These are phyloP conservation scores for Lepisosteus oculatus DNA, from an alignment of 2,113 vertebrate genomes.

Conservation along the genomic window DNA sequence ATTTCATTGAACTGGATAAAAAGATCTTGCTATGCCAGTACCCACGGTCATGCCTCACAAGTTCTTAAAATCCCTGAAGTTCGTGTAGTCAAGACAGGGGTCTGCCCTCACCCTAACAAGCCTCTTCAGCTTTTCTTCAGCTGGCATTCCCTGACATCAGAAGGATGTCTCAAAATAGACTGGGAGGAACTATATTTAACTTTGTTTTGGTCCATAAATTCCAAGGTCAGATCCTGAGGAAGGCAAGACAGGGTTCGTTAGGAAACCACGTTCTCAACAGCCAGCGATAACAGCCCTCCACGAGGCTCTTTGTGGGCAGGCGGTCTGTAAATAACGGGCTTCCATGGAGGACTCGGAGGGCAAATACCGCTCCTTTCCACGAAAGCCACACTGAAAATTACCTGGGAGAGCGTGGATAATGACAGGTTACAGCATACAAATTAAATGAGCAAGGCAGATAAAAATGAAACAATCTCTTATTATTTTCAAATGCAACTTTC, in stretches of 20 bases:
- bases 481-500: background rate
- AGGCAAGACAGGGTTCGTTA: constrained; percentile 1
- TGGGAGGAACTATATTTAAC: constrained; percentile 8
- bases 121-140: background rate
- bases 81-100: too few relatives aligned
- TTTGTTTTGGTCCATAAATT: constrained; percentile 16
- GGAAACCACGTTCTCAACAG: constrained; percentile 7
- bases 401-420: too few relatives aligned
- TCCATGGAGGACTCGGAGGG: too few relatives aligned
- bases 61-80: too few relatives aligned
- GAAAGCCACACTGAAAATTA: too few relatives aligned
- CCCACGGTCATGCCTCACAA: too few relatives aligned
- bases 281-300: background rate
- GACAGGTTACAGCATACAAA: too few relatives aligned
- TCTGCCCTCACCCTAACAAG: too few relatives aligned
- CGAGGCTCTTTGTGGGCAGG: background rate
- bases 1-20: too few relatives aligned
- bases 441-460: background rate
- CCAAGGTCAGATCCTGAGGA: constrained; percentile 16
- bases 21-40: too few relatives aligned
- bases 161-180: constrained; percentile 14
- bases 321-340: too few relatives aligned
- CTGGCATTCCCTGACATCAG: background rate
- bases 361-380: too few relatives aligned
- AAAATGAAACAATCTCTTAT: background rate